Conservation (phyloP, 2,888 invertebrate genomes). For the Ariolimax columbianus region DNA sequence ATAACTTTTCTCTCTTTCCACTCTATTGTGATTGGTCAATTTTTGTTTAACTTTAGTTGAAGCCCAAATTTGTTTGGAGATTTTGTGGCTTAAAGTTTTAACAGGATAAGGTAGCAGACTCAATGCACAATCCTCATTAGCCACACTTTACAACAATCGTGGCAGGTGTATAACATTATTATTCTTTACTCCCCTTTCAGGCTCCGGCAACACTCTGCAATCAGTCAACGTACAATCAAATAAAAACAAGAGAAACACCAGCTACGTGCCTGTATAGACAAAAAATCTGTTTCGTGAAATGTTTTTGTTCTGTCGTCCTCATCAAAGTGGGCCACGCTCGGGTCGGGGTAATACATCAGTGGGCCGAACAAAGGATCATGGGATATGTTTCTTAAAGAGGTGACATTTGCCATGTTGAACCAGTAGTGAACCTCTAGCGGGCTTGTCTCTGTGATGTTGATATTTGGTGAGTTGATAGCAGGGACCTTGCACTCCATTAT, state of each 20-base stretch:
- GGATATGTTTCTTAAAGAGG: constrained; percentile 90
- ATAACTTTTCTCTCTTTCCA: no score
- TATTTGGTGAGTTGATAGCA: constrained; percentile 51
- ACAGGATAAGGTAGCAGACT: no score
- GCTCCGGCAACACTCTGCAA: no score
- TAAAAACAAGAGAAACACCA: not conserved
- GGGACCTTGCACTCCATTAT: constrained; percentile 60
- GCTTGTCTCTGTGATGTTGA: constrained; percentile 85
- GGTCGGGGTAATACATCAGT: constrained; percentile 94
- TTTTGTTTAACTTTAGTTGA: no score
- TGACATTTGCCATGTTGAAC: constrained; percentile 95
- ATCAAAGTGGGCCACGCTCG: constrained; percentile 88
- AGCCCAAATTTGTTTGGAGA: no score
- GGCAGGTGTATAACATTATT: no score
- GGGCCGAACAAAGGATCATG: constrained; percentile 80
- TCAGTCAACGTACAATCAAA: not conserved
- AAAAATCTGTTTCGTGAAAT: constrained; percentile 95
- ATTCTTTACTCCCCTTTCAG: no score
- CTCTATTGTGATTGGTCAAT: no score
- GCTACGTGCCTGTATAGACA: constrained; percentile 87
- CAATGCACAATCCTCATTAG: no score
- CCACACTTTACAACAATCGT: no score
- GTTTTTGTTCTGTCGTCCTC: constrained; percentile 81
- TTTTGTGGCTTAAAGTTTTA: no score
- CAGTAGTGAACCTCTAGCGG: constrained; percentile 85